Conservation (phyloP, 1,140 invertebrate species). For the Scylla paramamosain region DNA sequence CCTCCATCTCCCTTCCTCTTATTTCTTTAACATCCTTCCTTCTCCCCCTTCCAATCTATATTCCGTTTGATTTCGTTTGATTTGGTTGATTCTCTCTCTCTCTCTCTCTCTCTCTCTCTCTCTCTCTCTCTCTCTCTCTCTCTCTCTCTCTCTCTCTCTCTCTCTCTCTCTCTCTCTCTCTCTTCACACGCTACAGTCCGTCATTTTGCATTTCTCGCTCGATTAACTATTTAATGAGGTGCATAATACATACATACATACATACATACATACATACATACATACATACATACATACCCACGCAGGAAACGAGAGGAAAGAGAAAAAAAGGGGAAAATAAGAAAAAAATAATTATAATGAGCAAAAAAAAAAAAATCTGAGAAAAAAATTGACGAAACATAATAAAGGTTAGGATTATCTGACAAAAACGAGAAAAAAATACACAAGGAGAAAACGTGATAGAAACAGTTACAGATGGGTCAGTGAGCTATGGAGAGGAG, state of each 20-base stretch:
- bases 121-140: conserved; percentile 9
- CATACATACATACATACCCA: not conserved
- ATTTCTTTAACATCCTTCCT: too few relatives aligned
- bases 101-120: not conserved
- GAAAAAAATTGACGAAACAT: not conserved
- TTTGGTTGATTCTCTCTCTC: not conserved
- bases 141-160: conserved; percentile 8
- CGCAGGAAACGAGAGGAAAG: not conserved
- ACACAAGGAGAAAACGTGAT: too few relatives aligned
- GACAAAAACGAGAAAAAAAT: not conserved
- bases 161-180: not conserved
- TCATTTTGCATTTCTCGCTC: not conserved
- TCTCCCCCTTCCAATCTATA: too few relatives aligned
- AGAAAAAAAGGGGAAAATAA: not conserved
- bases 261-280: too few relatives aligned
- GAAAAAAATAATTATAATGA: too few relatives aligned
- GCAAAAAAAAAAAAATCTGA: too few relatives aligned
- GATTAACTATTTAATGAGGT: not conserved
- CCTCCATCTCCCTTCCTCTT: too few relatives aligned
- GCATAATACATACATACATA: not conserved
- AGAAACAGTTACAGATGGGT: too few relatives aligned
- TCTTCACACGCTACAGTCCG: not conserved
- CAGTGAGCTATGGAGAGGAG: too few relatives aligned
- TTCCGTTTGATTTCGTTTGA: too few relatives aligned
- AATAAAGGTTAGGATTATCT: not conserved